Base-by-base conservation (phyloP, 2,888 invertebrate species). In the Synanthedon formicaeformis region DNA sequence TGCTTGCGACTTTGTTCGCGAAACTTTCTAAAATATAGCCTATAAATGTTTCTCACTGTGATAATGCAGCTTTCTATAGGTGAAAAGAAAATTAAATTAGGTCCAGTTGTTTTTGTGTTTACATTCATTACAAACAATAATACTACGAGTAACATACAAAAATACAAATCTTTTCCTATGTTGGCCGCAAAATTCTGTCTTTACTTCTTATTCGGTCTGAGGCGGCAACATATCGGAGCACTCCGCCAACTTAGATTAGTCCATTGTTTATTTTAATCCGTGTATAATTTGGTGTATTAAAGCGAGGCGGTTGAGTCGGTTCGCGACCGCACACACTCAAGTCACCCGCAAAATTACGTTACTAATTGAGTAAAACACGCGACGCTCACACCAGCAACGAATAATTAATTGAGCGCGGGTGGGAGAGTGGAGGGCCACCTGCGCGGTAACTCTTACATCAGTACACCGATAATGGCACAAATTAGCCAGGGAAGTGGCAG, bases 321-420 rank as follows among this genome's bases (percentile, higher is more conserved):
- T 75, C 69, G 72, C 76, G 75, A 73, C 75, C 78, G 74, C 81
- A 79, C 78, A 79, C 78, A 81, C 84, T 84, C 85, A 81, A 85
- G 84, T 85, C 84, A 81, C 79, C 86, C 86, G 78, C 86, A 86
- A 85, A 87, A 87, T 87, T 86, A 86, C 85, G 82, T 86, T 85
- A 85, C 86, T 87, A 87, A 87, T 87, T 87, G 87, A 86, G 81
- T 87, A 84, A 86, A 87, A 87, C 86, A 86, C 85, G 86, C 86
- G 86, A 85, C 83, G 79, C 85, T 86, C 83, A 85, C 86, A 83
- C 86, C 86, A 81, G 86, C 76, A 66, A 78, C 77, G 84, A 87
- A 86, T 87, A 87, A 86, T 86, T 86, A 87, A 86, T 87, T 84
- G 85, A 84, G 84, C 80, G 75, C 75, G 73, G 81, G 81, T 58